Percentiles rank a stretch among this genome's conserved stretches.
Evolutionary conservation across 2,797 vertebrate species (phyloP).

Genomic region (Ctenopoma kingsleyae): DNA sequence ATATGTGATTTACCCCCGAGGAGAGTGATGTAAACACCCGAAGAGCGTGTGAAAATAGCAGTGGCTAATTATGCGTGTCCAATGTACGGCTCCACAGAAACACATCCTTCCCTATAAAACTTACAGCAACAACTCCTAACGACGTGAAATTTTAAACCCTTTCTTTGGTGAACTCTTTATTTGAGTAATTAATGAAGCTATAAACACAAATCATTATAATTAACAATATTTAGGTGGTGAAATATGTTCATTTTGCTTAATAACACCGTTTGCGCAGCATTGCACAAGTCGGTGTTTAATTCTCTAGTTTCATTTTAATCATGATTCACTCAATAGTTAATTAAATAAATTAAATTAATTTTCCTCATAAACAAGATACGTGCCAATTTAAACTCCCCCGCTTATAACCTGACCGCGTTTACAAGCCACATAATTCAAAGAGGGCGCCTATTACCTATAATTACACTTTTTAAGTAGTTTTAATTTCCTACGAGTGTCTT

Average conservation of each 20-base stretch:
- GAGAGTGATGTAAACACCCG: conserved; percentile 77
- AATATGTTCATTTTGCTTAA: conserved; percentile 41
- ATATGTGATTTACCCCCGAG: conserved; percentile 75
- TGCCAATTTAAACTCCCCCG: conserved; percentile 59
- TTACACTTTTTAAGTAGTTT: conserved; percentile 45
- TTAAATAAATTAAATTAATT: conserved; percentile 61
- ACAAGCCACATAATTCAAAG: conserved; percentile 42
- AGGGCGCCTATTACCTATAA: conserved; percentile 43
- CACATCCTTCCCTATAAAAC: conserved; percentile 61
- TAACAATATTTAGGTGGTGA: conserved; percentile 44
- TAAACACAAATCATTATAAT: conserved; percentile 42
- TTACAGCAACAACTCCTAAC: conserved; percentile 48
- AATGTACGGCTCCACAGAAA: conserved; percentile 68
- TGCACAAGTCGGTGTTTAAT: conserved; percentile 56
- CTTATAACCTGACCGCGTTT: conserved; percentile 56
- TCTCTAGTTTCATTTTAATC: conserved; percentile 66
- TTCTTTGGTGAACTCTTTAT: conserved; percentile 61
- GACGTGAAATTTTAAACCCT: conserved; percentile 45
- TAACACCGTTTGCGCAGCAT: conserved; percentile 35
- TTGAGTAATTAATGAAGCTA: conserved; percentile 56
- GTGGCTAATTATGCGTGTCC: conserved; percentile 80
- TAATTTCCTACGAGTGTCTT: conserved; percentile 45
- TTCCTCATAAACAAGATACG: conserved; percentile 66
- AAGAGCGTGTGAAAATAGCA: conserved; percentile 77
- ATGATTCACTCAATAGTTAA: conserved; percentile 63